Evolutionary conservation across 2,113 vertebrate species (phyloP).

Genomic region (Heloderma charlesbogerti): DNA sequence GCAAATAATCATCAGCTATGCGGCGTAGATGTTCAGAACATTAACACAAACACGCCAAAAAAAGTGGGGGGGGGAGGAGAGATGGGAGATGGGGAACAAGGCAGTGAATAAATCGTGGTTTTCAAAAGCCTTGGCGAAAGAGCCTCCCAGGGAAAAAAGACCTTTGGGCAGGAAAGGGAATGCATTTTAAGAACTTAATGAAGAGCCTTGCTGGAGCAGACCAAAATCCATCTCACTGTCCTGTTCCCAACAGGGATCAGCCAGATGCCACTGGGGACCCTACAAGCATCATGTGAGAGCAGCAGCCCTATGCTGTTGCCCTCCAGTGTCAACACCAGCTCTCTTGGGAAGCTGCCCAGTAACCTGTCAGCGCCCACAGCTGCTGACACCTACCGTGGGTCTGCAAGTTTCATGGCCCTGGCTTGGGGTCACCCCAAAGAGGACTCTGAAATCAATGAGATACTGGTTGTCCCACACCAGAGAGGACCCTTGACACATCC

Average conservation of each 20-base stretch:
- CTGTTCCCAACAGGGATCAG: neutral
- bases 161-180: constrained; percentile 42
- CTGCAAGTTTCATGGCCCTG: no score
- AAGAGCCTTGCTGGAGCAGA: neutral
- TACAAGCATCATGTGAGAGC: neutral
- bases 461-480: no score
- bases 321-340: no score
- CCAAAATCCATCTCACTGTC: no score
- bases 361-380: no score
- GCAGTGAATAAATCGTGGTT: constrained; percentile 79
- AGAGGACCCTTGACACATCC: no score
- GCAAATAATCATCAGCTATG: constrained; percentile 85
- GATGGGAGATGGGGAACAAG: constrained; percentile 71
- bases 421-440: no score
- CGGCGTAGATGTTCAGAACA: constrained; percentile 81
- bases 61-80: constrained; percentile 71
- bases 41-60: constrained; percentile 76
- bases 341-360: no score
- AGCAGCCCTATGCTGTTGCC: constrained; percentile 8
- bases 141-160: constrained; percentile 29
- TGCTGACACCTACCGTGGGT: no score
- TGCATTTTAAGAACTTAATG: constrained; percentile 1
- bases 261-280: neutral
- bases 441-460: no score
- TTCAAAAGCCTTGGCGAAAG: constrained; percentile 23